Conservation (phyloP, 2,113 vertebrate species). For the Sitta europaea region DNA sequence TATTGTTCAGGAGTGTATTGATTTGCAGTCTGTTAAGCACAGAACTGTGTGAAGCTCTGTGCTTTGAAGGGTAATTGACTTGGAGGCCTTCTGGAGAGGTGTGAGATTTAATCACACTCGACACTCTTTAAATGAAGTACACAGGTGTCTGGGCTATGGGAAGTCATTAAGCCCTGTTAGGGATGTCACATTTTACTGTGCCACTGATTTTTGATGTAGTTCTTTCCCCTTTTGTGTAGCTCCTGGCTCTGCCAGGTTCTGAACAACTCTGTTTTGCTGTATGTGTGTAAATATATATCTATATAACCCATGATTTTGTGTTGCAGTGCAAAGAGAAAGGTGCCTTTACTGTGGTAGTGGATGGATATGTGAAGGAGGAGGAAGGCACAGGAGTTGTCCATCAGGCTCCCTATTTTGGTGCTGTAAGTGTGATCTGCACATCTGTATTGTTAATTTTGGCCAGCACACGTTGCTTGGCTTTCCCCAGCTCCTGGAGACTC, state of each 20-base stretch:
- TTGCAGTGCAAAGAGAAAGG: constrained; percentile 83
- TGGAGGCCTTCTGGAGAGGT: background rate
- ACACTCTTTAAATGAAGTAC: background rate
- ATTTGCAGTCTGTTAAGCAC: background rate
- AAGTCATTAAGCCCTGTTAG: background rate
- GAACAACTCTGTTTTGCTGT: background rate
- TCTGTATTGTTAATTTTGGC: background rate
- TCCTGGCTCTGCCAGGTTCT: background rate
- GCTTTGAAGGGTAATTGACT: background rate
- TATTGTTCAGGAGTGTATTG: background rate
- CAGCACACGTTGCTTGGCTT: background rate
- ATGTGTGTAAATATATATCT: rapidly evolving
- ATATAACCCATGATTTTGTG: background rate
- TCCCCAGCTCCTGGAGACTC: background rate
- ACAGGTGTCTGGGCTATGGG: background rate
- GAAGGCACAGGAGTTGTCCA: constrained; percentile 95
- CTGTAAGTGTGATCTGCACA: constrained; percentile 78
- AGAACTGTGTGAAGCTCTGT: background rate
- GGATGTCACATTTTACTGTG: background rate
- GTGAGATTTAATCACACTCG: background rate
- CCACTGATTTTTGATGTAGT: background rate
- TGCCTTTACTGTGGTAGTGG: constrained; percentile 87
- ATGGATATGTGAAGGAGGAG: constrained; percentile 92
- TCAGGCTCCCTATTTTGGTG: constrained; percentile 97
- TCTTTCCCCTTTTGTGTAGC: background rate